Percentiles rank a stretch among this genome's conserved stretches.
These are phyloP conservation scores for Solenopsis invicta DNA, from an alignment of 1,140 invertebrate genomes.

Conservation along the genomic window DNA sequence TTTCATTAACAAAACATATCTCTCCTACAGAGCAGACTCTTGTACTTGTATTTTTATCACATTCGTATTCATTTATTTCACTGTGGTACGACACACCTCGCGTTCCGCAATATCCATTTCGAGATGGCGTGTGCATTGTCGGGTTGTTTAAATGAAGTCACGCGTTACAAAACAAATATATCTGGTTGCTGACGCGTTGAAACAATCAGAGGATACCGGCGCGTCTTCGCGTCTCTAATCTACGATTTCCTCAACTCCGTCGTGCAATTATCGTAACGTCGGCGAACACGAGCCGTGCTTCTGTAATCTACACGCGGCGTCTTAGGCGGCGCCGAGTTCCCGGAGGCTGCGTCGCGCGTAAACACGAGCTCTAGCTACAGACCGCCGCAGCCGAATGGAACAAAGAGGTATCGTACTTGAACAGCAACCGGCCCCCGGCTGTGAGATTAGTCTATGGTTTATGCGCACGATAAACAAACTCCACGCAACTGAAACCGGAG, in stretches of 20 bases:
- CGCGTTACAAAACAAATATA: slow-evolving; percentile 34
- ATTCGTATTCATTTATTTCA: not conserved
- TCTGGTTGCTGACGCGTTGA: not conserved
- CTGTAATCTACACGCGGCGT: slow-evolving; percentile 62
- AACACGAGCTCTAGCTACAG: slow-evolving; percentile 29
- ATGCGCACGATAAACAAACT: slow-evolving; percentile 47
- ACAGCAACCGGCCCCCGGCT: not conserved
- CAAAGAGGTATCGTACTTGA: slow-evolving; percentile 28
- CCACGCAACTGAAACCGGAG: not conserved
- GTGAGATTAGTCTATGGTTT: slow-evolving; percentile 61
- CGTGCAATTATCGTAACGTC: slow-evolving; percentile 66
- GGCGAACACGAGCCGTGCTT: slow-evolving; percentile 32
- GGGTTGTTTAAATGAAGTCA: slow-evolving; percentile 3
- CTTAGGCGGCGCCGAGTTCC: slow-evolving; percentile 49
- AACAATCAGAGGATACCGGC: slow-evolving; percentile 27
- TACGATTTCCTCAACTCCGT: slow-evolving; percentile 58
- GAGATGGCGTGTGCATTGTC: not conserved
- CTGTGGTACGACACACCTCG: not conserved
- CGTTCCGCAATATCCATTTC: slow-evolving; percentile 13
- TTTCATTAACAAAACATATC: slow-evolving; percentile 32
- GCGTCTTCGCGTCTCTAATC: slow-evolving; percentile 30
- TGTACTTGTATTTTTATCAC: not conserved
- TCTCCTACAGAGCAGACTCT: not conserved
- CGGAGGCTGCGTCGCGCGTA: slow-evolving; percentile 34
- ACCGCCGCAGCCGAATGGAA: slow-evolving; percentile 26